phyloP scores from a whole-genome alignment of 2,113 vertebrate genomes.

The Grantiella picta region DNA sequence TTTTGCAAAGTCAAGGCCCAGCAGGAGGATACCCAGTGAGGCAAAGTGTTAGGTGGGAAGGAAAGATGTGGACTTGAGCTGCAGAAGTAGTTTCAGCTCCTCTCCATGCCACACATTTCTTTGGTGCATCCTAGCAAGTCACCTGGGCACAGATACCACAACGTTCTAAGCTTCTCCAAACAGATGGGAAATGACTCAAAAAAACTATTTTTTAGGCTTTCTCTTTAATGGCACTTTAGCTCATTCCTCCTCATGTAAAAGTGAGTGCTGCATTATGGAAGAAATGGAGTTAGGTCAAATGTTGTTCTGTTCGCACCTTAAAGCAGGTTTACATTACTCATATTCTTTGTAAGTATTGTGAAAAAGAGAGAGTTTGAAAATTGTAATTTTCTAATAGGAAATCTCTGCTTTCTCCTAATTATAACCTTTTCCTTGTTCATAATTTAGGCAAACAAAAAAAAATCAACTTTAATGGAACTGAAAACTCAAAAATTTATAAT shows the following conservation, averaged over 20 bases:
- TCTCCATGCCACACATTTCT: neutral
- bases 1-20: neutral
- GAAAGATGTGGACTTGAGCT: neutral
- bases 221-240: neutral
- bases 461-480: neutral
- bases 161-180: neutral
- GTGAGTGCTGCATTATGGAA: neutral
- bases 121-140: neutral
- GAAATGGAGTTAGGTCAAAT: neutral
- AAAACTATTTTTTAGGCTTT: neutral
- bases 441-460: neutral
- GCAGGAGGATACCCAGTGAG: neutral
- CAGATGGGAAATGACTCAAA: neutral
- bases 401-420: neutral
- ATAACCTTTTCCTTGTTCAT: neutral
- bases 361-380: neutral
- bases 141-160: neutral
- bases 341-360: neutral
- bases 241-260: neutral
- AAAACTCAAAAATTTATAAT: neutral
- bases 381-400: neutral
- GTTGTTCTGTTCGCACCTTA: neutral
- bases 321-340: neutral
- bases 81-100: neutral
- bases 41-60: neutral